A percentile compares a stretch with the other conserved stretches of the same genome.
These are phyloP conservation scores for Periphyllus acericola DNA, from an alignment of 2,888 invertebrate genomes.

Conservation along the genomic window DNA sequence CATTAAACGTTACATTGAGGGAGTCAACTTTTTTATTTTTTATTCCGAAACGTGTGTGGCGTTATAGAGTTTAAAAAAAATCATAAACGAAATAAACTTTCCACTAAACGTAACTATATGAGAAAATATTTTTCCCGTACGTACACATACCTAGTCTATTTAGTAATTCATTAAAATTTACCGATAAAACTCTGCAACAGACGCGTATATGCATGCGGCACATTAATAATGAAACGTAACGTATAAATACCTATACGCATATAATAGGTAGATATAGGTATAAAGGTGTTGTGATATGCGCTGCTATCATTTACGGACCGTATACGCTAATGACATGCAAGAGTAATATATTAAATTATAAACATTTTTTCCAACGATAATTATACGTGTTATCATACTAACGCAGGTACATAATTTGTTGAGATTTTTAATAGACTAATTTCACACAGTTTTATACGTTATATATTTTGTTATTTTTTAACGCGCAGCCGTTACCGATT, in stretches of 20 bases:
- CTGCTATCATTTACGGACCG: background rate
- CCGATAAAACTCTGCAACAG: slow-evolving; percentile 16
- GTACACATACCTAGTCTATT: background rate
- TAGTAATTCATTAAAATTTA: slow-evolving; percentile 23
- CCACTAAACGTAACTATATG: background rate
- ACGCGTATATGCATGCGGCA: background rate
- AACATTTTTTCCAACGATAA: background rate
- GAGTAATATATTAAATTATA: background rate
- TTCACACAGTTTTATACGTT: slow-evolving; percentile 8
- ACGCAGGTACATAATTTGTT: background rate
- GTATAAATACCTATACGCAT: background rate
- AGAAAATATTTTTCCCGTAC: background rate
- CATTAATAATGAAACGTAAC: background rate
- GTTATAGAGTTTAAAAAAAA: background rate
- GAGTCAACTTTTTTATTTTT: slow-evolving; percentile 1
- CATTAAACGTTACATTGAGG: background rate
- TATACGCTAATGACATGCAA: background rate
- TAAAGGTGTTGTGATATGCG: slow-evolving; percentile 14
- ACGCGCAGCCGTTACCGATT: background rate
- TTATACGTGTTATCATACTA: slow-evolving; percentile 18
- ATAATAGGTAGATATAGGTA: background rate
- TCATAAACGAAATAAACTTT: background rate
- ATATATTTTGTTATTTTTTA: background rate
- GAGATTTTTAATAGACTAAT: slow-evolving; percentile 39
- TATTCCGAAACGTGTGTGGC: background rate